Conservation (phyloP, 2,113 vertebrate species). For the Morone saxatilis region DNA sequence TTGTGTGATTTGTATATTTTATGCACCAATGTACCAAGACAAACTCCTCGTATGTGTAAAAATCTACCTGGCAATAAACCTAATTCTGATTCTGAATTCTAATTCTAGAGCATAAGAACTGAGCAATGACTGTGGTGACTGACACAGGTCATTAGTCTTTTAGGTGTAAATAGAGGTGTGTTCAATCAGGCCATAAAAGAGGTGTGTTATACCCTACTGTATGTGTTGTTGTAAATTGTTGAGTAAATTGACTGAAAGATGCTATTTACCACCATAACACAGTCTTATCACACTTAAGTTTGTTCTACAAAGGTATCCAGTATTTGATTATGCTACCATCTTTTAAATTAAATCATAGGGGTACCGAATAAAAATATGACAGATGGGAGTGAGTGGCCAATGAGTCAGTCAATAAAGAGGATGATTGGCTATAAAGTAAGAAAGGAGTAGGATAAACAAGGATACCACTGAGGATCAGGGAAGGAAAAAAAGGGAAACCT, state of each 20-base stretch:
- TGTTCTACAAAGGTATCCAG: neutral
- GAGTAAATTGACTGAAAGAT: neutral
- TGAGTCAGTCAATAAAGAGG: slow-evolving; percentile 53
- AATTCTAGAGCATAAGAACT: neutral
- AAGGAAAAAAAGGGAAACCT: neutral
- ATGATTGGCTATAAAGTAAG: slow-evolving; percentile 68
- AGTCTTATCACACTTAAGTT: neutral
- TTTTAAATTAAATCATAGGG: slow-evolving; percentile 16
- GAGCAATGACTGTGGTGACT: too few relatives aligned
- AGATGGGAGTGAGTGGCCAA: slow-evolving; percentile 24
- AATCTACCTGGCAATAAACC: too few relatives aligned
- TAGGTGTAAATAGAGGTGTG: neutral
- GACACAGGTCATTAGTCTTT: neutral
- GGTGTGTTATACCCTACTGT: neutral
- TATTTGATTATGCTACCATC: slow-evolving; percentile 9
- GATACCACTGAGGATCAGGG: neutral
- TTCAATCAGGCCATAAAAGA: neutral
- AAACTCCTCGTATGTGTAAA: too few relatives aligned
- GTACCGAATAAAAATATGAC: slow-evolving; percentile 23
- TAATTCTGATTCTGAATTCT: too few relatives aligned
- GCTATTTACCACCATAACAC: neutral
- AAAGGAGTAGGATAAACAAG: slow-evolving; percentile 13
- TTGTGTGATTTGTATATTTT: too few relatives aligned
- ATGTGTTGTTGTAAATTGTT: neutral
- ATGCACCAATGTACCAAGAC: too few relatives aligned